A percentile compares a stretch with the other conserved stretches of the same genome.
These are phyloP conservation scores for Pygoscelis antarcticus DNA, from an alignment of 2,113 vertebrate genomes.

Conservation along the genomic window DNA sequence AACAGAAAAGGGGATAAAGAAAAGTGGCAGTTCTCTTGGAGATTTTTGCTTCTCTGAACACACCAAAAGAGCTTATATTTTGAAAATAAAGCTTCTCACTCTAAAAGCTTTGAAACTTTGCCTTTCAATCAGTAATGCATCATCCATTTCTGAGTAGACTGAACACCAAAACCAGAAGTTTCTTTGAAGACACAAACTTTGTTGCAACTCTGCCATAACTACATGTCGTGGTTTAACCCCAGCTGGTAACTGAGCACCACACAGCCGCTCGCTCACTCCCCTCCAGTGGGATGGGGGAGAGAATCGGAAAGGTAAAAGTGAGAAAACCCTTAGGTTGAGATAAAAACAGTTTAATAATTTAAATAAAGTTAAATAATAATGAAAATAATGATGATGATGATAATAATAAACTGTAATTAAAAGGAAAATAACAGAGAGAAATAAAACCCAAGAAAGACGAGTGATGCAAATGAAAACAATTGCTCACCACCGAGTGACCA, in stretches of 20 bases:
- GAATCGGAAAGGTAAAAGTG: not conserved
- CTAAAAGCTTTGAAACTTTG: not conserved
- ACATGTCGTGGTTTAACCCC: not conserved
- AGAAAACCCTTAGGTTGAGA: not conserved
- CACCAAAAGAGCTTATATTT: not conserved
- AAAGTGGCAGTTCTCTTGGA: not conserved
- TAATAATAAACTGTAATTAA: not conserved
- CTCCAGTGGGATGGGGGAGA: not conserved
- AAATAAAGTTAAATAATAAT: not conserved
- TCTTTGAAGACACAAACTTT: not conserved
- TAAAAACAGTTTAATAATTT: not conserved
- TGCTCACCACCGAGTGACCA: not conserved
- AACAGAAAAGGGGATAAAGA: not conserved
- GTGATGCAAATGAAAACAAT: not conserved
- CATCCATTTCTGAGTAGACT: not conserved
- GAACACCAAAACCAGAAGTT: not conserved
- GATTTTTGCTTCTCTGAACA: not conserved
- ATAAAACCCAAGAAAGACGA: not conserved
- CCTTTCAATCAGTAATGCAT: not conserved
- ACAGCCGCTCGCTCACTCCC: rapidly evolving
- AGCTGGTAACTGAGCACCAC: not conserved
- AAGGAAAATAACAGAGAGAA: not conserved
- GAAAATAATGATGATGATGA: not conserved
- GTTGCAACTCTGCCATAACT: not conserved
- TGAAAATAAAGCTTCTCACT: not conserved